Evolutionary conservation across 2,113 vertebrate genomes (phyloP), one percentile per base, ranked within the genome.

Genomic region (Lontra canadensis): DNA sequence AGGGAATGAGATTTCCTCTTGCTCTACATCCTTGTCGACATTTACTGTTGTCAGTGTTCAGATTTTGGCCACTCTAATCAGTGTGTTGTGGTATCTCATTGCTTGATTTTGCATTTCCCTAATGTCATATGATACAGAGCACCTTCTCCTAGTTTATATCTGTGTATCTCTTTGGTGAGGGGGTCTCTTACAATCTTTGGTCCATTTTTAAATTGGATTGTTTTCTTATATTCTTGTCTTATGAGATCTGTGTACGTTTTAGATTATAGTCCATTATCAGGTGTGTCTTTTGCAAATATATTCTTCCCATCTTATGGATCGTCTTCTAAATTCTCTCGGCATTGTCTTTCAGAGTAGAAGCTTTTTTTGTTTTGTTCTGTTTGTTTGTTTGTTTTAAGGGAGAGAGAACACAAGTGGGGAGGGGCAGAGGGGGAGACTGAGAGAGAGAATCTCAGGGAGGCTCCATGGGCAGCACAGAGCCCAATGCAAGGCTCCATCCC

Each of bases 1-100:
- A 4, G 34, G 5, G 57, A 29, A 13, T 1, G 4, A 14, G 49
- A 8, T 7, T 6, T 21, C 42, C 17, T 6, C 2, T 1, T 34
- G 26, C 47, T 25, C 76, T 3, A 1, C 11, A 18, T 14, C 4
- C 34, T 36, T 18, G 20, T 11, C 11, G 1, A 14, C 57, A 3
- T 9, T 29, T 1, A 39, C 20, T 0, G 31, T 0, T 1, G 6
- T 13, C 21, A 0, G 52, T 0, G 9, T 29, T 4, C 42, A 61
- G 34, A 31, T 15, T 61, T 1, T 2, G 81, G 91, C 42, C 20
- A 1, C 36, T 39, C 15, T 49, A 17, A 31, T 1, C 13, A 31
- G 90, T 4, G 6, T 13, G 36, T 5, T 18, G 52, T 9, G 55
- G 18, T 21, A 0, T 1, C 67, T 74, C 31, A 6, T 47, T 3